These are phyloP conservation scores for Carabus problematicus DNA, from an alignment of 2,888 invertebrate species.

Conservation along the genomic window DNA sequence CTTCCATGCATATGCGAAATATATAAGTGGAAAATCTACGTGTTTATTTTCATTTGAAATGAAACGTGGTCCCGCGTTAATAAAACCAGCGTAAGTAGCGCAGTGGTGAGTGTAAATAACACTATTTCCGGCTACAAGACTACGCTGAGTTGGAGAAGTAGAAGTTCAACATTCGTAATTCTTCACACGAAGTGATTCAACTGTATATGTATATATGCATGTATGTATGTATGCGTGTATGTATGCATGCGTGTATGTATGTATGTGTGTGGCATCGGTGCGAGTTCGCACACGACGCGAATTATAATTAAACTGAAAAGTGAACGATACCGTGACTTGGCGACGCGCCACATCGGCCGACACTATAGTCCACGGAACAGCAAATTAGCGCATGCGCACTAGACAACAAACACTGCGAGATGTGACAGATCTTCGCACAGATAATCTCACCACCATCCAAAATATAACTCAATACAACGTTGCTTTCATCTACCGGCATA, in stretches of 20 bases:
- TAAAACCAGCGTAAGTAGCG: too few relatives aligned
- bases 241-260: too few relatives aligned
- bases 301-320: conserved; percentile 14
- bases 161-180: conserved; percentile 20
- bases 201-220: background rate
- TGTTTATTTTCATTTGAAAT: too few relatives aligned
- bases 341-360: conserved; percentile 9
- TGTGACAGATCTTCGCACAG: conserved; percentile 5
- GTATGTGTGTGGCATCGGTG: background rate
- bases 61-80: too few relatives aligned
- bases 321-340: conserved; percentile 1
- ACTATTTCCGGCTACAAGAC: conserved; percentile 22
- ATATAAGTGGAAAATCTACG: too few relatives aligned
- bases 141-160: background rate
- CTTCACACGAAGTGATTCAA: conserved; percentile 23
- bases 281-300: background rate
- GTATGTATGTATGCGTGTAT: too few relatives aligned
- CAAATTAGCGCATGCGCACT: conserved; percentile 9
- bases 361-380: background rate
- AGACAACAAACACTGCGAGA: background rate
- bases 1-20: too few relatives aligned
- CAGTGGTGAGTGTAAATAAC: background rate
- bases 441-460: background rate
- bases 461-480: too few relatives aligned
- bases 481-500: too few relatives aligned